Evolutionary conservation across 1,140 invertebrate species (phyloP).

Genomic region (Diachasma alloeum): DNA sequence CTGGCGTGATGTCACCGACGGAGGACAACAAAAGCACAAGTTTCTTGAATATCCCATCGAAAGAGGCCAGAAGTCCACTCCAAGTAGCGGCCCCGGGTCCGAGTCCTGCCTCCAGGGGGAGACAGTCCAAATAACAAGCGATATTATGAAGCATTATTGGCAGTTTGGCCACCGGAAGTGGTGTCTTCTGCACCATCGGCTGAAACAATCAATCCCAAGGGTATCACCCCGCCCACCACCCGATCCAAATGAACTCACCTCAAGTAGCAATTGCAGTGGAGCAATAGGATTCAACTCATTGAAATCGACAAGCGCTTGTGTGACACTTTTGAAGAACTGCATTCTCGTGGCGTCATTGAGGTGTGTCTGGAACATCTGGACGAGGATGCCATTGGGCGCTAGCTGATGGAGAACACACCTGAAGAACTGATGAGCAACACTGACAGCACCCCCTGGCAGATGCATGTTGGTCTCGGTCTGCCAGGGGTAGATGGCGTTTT

Average conservation of each 20-base stretch:
- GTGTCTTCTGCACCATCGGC: constrained; percentile 89
- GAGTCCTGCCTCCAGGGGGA: constrained; percentile 84
- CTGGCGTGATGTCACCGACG: constrained; percentile 77
- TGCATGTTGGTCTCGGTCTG: constrained; percentile 88
- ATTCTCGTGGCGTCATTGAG: constrained; percentile 76
- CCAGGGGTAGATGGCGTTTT: constrained; percentile 86
- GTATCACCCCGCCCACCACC: not conserved
- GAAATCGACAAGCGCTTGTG: constrained; percentile 94
- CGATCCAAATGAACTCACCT: constrained; percentile 67
- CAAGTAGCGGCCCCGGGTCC: constrained; percentile 75
- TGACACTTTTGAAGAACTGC: constrained; percentile 93
- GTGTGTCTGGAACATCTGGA: constrained; percentile 94
- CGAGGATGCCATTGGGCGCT: constrained; percentile 94
- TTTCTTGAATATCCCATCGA: constrained; percentile 86
- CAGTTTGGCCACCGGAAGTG: constrained; percentile 79
- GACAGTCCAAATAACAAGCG: constrained; percentile 90
- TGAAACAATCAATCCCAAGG: constrained; percentile 52
- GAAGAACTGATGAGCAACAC: constrained; percentile 96
- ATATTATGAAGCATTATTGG: constrained; percentile 86
- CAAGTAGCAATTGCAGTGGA: constrained; percentile 89
- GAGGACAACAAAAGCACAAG: constrained; percentile 78
- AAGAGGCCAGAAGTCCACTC: constrained; percentile 80
- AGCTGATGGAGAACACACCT: constrained; percentile 96
- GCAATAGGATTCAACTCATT: constrained; percentile 95
- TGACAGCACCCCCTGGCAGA: constrained; percentile 87